Evolutionary conservation across 53 echinoderm and acorn worm genomes (phyloP).

Genomic region (Luidia sarsii): DNA sequence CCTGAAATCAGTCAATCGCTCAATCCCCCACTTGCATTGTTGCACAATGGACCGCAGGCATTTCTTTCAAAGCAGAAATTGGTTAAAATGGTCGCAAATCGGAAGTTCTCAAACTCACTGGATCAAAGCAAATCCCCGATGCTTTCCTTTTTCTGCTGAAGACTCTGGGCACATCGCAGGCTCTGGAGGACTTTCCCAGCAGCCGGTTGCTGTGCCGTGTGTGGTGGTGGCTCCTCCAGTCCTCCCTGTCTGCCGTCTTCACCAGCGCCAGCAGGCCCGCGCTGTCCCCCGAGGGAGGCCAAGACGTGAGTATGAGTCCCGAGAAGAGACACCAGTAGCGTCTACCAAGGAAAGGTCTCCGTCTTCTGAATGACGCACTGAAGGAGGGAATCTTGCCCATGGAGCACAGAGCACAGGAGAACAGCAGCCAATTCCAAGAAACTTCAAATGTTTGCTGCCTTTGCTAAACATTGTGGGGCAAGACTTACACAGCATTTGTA

Average conservation of each 20-base stretch:
- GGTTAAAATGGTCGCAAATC: neutral
- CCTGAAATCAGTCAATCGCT: neutral
- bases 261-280: constrained; percentile 28
- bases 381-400: too few relatives aligned
- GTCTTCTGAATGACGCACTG: too few relatives aligned
- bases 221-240: constrained; percentile 83
- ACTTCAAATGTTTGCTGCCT: too few relatives aligned
- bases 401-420: too few relatives aligned
- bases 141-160: neutral
- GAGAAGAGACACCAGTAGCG: too few relatives aligned
- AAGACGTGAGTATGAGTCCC: too few relatives aligned
- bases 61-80: neutral
- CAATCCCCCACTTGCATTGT: neutral
- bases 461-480: too few relatives aligned
- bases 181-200: constrained; percentile 2
- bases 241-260: constrained; percentile 66
- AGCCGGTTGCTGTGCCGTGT: constrained; percentile 62
- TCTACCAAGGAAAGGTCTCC: too few relatives aligned
- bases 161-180: neutral
- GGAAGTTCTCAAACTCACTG: neutral
- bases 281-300: neutral
- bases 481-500: too few relatives aligned
- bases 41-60: neutral
- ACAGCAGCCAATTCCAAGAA: too few relatives aligned
- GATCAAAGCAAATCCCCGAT: neutral